A percentile compares a stretch with the other conserved stretches of the same genome.
phyloP scores from a whole-genome alignment of 2,888 invertebrate genomes.

The Protodeltote pygarga region DNA sequence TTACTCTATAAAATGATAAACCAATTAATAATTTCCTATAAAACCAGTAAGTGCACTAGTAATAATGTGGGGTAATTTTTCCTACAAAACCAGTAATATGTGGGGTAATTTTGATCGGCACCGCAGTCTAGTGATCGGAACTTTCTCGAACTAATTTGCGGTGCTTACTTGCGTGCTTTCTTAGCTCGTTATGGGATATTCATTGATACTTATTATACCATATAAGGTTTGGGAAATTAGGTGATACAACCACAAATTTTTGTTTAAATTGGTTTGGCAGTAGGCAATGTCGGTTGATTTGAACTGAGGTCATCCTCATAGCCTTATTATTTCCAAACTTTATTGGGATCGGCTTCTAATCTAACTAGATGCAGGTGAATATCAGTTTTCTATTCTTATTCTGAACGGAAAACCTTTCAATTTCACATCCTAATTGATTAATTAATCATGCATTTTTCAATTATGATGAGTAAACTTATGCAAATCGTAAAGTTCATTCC shows the following conservation, averaged over 20 bases:
- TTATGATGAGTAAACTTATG: constrained; percentile 18
- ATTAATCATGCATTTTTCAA: constrained; percentile 5
- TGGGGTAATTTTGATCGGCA: constrained; percentile 35
- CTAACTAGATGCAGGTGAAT: too few species aligned
- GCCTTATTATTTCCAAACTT: constrained; percentile 18
- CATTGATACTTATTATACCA: constrained; percentile 1
- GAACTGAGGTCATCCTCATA: background rate
- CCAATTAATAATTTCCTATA: too few species aligned
- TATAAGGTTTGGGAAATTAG: constrained; percentile 23
- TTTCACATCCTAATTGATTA: background rate
- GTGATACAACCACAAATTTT: constrained; percentile 24
- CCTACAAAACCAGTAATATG: constrained; percentile 16
- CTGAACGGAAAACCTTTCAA: background rate
- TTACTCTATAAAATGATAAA: too few species aligned
- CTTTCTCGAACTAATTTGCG: too few species aligned
- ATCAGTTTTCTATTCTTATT: too few species aligned
- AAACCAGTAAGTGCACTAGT: too few species aligned
- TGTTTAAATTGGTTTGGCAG: constrained; percentile 24
- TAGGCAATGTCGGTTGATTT: background rate
- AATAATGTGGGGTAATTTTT: constrained; percentile 5
- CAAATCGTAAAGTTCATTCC: constrained; percentile 10
- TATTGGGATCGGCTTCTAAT: too few species aligned
- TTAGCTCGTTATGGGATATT: constrained; percentile 15
- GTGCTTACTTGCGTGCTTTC: constrained; percentile 33
- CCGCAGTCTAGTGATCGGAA: too few species aligned